Evolutionary conservation across 2,888 invertebrate species (phyloP), one percentile per base, ranked within the genome.

Genomic region (Epicampocera succincta): DNA sequence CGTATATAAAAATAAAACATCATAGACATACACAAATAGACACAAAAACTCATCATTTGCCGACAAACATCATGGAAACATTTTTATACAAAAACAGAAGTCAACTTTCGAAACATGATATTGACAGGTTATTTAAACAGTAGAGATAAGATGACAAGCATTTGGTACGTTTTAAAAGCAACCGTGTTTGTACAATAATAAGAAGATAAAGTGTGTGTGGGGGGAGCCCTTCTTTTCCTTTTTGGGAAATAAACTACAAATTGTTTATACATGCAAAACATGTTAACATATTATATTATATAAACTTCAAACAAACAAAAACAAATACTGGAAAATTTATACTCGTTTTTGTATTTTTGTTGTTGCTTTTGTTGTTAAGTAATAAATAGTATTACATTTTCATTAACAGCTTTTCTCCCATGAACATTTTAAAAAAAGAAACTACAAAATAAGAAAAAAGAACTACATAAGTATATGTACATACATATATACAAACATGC

Each of bases 221-320:
- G 56, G 63, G 46, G 5, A 19, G n/a, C n/a, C 61, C 61, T 42
- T 38, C 65, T 38, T 68, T 15, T 40, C 21, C 66, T 38, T 60
- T 15, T 15, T 15, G 2, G 21, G n/a, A 48, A 58, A 29, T 60
- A 17, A 40, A 15, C 25, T 42, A 54, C 33, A 33, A 46, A 25
- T 58, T 75, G 21, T 48, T 56, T 50, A 33, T 46, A 46, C 33
- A 71, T 77, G 77, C 71, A 65, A 71, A 77, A 71, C 77, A 44
- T 71, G 77, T 77, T 40, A 56, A 38, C 69, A 63, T 63, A 42
- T 71, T 40, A 11, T 25, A 63, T 61, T n/a, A 56, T 61, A 58
- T 42, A 48, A 61, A 44, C 25, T 17, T 76, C 42, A 52, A 54
- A 69, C 25, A 48, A 25, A n/a, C 46, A 13, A 50, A 42, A 50